Conservation (phyloP, 2,113 vertebrate species). For the Entomyzon cyanotis region DNA sequence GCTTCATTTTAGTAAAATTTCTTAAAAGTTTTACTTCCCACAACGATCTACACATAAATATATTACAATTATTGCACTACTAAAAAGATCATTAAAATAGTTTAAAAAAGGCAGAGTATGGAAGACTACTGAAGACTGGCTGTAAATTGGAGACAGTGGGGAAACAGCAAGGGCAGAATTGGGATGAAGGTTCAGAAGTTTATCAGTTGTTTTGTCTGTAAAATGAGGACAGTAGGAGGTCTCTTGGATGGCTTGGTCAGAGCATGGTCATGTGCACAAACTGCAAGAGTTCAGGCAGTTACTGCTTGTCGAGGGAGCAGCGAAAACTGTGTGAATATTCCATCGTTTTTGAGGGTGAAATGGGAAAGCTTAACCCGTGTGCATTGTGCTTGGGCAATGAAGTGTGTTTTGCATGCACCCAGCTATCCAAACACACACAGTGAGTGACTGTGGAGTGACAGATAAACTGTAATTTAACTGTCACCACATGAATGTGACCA, state of each 20-base stretch:
- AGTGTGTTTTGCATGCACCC: neutral
- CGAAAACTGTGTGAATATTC: neutral
- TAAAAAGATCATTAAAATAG: neutral
- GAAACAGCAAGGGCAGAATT: neutral
- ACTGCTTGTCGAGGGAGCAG: neutral
- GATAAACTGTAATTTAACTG: conserved; percentile 11
- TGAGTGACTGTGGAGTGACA: neutral
- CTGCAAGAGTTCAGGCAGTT: neutral
- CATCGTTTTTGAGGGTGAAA: neutral
- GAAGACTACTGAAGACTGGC: neutral
- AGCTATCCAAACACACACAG: neutral
- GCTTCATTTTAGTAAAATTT: neutral
- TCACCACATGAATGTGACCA: neutral
- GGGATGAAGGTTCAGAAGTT: neutral
- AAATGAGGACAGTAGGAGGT: neutral
- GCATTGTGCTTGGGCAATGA: neutral
- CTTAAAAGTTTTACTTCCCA: neutral
- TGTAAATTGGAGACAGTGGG: neutral
- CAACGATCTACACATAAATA: neutral
- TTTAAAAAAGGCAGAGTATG: neutral
- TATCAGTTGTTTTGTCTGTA: neutral
- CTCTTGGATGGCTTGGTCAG: neutral
- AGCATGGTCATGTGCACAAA: fast-evolving
- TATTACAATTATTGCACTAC: neutral
- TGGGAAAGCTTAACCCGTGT: neutral